Conservation (phyloP, 2,113 vertebrate genomes). For the Phrynocephalus versicolor region DNA sequence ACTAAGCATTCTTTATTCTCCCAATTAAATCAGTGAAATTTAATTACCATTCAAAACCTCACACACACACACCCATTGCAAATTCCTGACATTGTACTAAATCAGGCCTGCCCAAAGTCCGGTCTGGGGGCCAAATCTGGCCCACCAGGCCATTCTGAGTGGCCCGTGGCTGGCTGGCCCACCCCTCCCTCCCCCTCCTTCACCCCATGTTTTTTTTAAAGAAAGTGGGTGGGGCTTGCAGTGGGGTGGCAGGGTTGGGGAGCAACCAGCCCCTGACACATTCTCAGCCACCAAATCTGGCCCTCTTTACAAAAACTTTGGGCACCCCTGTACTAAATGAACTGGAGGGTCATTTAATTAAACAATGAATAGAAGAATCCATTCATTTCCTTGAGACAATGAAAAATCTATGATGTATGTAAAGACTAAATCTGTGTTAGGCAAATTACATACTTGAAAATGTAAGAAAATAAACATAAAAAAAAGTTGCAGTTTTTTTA, state of each 20-base stretch:
- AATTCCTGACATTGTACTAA: no score
- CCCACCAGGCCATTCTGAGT: no score
- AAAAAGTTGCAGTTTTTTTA: neutral
- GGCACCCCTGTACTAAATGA: neutral
- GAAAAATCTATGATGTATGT: neutral
- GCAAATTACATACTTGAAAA: neutral
- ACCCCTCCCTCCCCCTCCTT: no score
- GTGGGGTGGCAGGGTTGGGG: no score
- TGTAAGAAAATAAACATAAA: neutral
- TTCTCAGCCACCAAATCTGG: no score
- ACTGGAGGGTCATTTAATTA: neutral
- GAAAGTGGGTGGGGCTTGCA: no score
- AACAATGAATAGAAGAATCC: neutral
- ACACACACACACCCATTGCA: no score
- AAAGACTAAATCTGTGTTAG: neutral
- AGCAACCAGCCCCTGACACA: no score
- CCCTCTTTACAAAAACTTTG: neutral
- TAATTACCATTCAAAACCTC: neutral
- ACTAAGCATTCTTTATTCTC: neutral
- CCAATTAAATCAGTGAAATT: neutral
- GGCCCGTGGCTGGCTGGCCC: no score
- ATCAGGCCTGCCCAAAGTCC: no score
- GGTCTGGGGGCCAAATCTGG: no score
- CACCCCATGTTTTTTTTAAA: no score
- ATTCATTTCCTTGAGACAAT: neutral